Evolutionary conservation across 2,113 vertebrate species (phyloP).

Genomic region (Anthoscopus minutus): DNA sequence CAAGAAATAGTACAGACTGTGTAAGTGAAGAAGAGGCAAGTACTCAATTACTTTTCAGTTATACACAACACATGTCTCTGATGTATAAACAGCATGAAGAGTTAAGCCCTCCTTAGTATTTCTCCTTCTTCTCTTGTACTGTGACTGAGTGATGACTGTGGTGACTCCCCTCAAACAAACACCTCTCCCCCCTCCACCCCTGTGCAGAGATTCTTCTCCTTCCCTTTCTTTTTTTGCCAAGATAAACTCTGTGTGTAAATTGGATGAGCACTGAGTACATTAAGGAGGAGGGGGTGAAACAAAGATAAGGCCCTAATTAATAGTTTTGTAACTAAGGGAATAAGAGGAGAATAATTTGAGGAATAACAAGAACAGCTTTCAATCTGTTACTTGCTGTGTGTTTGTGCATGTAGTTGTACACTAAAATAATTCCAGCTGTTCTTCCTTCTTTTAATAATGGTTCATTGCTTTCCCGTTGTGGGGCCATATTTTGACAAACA

Average conservation of each 20-base stretch:
- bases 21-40: background rate
- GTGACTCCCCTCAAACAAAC: conserved; percentile 54
- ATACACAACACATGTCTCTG: background rate
- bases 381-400: background rate
- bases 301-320: conserved; percentile 16
- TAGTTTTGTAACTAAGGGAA: background rate
- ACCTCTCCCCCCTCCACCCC: background rate
- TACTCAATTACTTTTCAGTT: background rate
- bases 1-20: background rate
- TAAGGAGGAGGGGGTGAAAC: background rate
- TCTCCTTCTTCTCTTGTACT: background rate
- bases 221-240: conserved; percentile 50
- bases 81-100: conserved; percentile 2
- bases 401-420: conserved; percentile 31
- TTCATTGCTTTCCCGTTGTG: conserved; percentile 44
- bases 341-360: background rate
- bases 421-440: conserved; percentile 61
- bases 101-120: conserved; percentile 1
- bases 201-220: background rate
- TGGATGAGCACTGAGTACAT: conserved; percentile 8
- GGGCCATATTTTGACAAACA: conserved; percentile 60
- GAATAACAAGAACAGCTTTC: conserved; percentile 3
- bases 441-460: conserved; percentile 58
- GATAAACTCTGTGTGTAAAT: conserved; percentile 17
- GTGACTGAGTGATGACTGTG: conserved; percentile 14